These are phyloP conservation scores for Mesoclemmys tuberculata DNA, from an alignment of 2,113 vertebrate genomes.

Conservation along the genomic window DNA sequence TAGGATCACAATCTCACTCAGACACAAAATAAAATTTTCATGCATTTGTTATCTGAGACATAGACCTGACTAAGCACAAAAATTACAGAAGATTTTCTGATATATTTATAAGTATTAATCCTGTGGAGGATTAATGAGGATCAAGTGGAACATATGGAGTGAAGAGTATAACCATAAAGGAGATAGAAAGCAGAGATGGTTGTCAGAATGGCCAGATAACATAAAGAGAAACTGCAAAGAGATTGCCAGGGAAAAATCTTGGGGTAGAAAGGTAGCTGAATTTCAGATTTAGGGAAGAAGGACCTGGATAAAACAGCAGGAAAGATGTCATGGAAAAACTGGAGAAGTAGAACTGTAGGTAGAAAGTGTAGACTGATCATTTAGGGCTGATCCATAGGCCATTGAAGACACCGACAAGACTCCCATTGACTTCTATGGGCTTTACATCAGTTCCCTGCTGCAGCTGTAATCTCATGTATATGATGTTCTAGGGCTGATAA, in stretches of 20 bases:
- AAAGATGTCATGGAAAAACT: neutral
- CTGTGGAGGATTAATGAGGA: slow-evolving; percentile 64
- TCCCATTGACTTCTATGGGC: slow-evolving; percentile 5
- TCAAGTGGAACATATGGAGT: slow-evolving; percentile 72
- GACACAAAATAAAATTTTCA: slow-evolving; percentile 31
- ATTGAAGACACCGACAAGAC: neutral
- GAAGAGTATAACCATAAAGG: slow-evolving; percentile 65
- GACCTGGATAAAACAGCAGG: neutral
- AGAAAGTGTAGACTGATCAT: neutral
- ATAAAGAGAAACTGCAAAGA: neutral
- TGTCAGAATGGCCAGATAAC: neutral
- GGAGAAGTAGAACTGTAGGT: rapidly evolving
- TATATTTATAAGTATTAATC: slow-evolving; percentile 22
- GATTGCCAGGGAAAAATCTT: neutral
- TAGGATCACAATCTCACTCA: slow-evolving; percentile 54
- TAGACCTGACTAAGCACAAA: slow-evolving; percentile 69
- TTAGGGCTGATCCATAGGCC: neutral
- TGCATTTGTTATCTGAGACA: slow-evolving; percentile 64
- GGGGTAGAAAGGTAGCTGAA: neutral
- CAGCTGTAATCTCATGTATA: slow-evolving; percentile 32
- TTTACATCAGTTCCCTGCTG: slow-evolving; percentile 16
- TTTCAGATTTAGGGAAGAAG: neutral
- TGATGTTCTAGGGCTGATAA: slow-evolving; percentile 29
- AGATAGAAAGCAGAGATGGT: slow-evolving; percentile 31
- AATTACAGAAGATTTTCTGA: slow-evolving; percentile 69